phyloP scores from a whole-genome alignment of 2,113 vertebrate genomes.

The Anhinga rufa region DNA sequence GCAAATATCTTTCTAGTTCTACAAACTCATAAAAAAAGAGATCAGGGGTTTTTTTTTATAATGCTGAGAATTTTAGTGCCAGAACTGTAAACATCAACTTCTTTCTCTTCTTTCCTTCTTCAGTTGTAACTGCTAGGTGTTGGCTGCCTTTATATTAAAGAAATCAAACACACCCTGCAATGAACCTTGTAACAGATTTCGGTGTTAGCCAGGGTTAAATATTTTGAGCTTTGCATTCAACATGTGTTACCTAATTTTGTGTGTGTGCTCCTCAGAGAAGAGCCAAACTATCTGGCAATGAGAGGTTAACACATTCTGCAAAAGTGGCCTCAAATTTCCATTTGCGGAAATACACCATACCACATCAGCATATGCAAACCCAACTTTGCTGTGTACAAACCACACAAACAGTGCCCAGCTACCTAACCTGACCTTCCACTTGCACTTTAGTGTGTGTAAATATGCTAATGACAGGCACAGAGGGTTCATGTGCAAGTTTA shows the following conservation, averaged over 20 bases:
- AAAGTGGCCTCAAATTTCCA: not conserved
- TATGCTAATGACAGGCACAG: not conserved
- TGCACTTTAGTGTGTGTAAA: not conserved
- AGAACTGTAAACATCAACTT: not conserved
- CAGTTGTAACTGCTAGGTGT: not conserved
- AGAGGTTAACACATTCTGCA: not conserved
- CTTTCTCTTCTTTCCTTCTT: not conserved
- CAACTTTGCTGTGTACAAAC: not conserved
- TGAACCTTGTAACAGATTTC: not conserved
- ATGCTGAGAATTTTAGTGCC: not conserved
- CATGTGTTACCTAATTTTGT: not conserved
- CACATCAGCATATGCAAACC: rapidly evolving
- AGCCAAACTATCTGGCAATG: rapidly evolving
- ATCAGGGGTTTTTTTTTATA: not conserved
- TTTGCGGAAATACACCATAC: rapidly evolving
- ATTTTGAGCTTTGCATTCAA: not conserved
- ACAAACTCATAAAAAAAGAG: not conserved
- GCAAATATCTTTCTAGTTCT: not conserved
- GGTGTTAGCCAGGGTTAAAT: not conserved
- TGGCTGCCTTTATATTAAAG: not conserved
- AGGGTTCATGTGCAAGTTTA: not conserved
- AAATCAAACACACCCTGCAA: not conserved
- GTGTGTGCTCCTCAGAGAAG: not conserved
- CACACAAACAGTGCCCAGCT: not conserved
- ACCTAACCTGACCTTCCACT: not conserved